Evolutionary conservation across 37 sponge, comb jelly and placozoan genomes (phyloP), one percentile per base, ranked within the genome.

Genomic region (Halisarca cf. caerulea): DNA sequence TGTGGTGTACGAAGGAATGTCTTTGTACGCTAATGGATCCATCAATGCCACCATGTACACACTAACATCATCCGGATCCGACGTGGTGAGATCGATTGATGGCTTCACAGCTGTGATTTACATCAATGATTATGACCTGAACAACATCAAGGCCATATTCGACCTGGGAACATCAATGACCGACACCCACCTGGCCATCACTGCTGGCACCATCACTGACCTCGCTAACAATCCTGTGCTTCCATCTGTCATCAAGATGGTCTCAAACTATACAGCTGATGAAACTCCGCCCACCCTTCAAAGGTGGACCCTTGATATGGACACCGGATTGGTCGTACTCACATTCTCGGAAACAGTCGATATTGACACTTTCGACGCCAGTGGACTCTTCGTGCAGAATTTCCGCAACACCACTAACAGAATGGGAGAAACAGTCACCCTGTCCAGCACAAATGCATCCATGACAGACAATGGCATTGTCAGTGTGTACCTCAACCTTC

Each of bases 281-380:
- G 66, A 28, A 41, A 84, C 78, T 27, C 47, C 81, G 9, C 93
- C 93, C 30, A 32, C 40, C 8, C 83, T 93, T 11, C 9, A 55
- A 21, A 30, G 43, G 14, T 93, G 66, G 42, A 62, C 78, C 39
- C 36, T 93, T 14, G 85, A 93, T 59, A 85, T 93, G 93, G 80
- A 93, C 25, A 30, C n/a, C 20, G 85, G 82, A 23, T 47, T 82
- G 21, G 58, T 93, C 40, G 28, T 51, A 0, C 71, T 93, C 3
- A 87, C 90, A 38, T 93, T 93, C 79, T 87, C 90, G 35, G 93
- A 93, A 53, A 83, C 90, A 14, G 82, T 93, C 59, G 34, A 34
- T 81, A 23, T 36, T 21, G 34, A 41, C 1, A 74, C 68, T 20
- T 85, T 93, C 38, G 55, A 89, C 53, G 30, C 80, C 20, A 51